Percentiles rank a stretch among this genome's conserved stretches.
Evolutionary conservation across 2,888 invertebrate species (phyloP).

Genomic region (Hylaea fasciaria): DNA sequence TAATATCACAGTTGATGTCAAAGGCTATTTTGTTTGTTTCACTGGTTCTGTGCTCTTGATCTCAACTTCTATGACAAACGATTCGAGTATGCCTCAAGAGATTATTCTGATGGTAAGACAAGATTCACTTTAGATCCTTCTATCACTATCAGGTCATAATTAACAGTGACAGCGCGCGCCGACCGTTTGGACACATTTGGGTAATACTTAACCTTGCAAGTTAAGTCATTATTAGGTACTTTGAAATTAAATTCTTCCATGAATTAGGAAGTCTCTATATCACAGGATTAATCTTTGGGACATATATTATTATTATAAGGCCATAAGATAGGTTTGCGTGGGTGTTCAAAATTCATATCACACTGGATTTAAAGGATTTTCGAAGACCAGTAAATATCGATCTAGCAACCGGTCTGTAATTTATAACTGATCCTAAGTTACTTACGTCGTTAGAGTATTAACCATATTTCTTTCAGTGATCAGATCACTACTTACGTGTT

Average conservation of each 20-base stretch:
- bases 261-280: slow-evolving; percentile 3
- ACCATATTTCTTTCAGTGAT: too few relatives aligned
- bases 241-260: slow-evolving; percentile 1
- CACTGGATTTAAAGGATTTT: too few relatives aligned
- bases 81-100: not conserved
- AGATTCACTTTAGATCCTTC: slow-evolving; percentile 6
- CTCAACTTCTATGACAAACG: slow-evolving; percentile 2
- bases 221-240: slow-evolving; percentile 6
- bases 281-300: not conserved
- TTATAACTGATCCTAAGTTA: too few relatives aligned
- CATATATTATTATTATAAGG: too few relatives aligned
- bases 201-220: slow-evolving; percentile 12
- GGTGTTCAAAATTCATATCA: too few relatives aligned
- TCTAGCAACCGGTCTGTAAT: too few relatives aligned
- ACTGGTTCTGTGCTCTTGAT: not conserved
- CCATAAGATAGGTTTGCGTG: too few relatives aligned
- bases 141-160: slow-evolving; percentile 14
- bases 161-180: slow-evolving; percentile 24
- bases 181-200: slow-evolving; percentile 28
- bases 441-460: too few relatives aligned
- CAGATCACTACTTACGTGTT: too few relatives aligned
- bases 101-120: slow-evolving; percentile 10
- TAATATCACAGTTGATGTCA: too few relatives aligned
- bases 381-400: too few relatives aligned
- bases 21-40: too few relatives aligned